These are phyloP conservation scores for Tineola bisselliella DNA, from an alignment of 2,888 invertebrate species.

Conservation along the genomic window DNA sequence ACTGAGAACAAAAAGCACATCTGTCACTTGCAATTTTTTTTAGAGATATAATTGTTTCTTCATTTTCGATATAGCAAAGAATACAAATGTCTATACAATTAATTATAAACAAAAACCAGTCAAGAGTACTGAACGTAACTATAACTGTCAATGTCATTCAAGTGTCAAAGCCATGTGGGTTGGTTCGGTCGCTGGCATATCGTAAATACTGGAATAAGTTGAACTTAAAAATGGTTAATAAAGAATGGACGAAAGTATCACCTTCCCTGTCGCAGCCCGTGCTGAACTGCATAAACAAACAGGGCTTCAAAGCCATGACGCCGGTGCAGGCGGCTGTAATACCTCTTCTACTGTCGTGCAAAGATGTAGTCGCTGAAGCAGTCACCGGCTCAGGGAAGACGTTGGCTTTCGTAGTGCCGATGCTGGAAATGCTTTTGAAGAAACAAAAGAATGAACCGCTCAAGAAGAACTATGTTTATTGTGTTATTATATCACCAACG, in stretches of 20 bases:
- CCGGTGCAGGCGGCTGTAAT: slow-evolving; percentile 86
- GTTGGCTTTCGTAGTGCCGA: slow-evolving; percentile 92
- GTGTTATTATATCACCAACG: slow-evolving; percentile 93
- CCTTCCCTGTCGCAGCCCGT: slow-evolving; percentile 59
- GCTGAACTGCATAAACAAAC: slow-evolving; percentile 56
- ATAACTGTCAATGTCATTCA: background rate
- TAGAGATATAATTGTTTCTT: too few relatives aligned
- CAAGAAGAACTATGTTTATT: slow-evolving; percentile 82
- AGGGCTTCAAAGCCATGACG: slow-evolving; percentile 66
- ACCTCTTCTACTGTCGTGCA: slow-evolving; percentile 85
- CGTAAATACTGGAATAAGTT: background rate
- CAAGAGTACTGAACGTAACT: too few relatives aligned
- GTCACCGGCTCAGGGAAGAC: slow-evolving; percentile 99
- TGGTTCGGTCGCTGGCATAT: background rate
- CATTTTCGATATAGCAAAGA: too few relatives aligned
- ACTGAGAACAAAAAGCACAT: slow-evolving; percentile 39
- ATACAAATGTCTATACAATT: too few relatives aligned
- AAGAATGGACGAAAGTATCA: slow-evolving; percentile 47
- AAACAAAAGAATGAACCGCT: slow-evolving; percentile 71
- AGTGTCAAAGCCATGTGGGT: slow-evolving; percentile 2
- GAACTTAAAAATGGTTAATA: slow-evolving; percentile 41
- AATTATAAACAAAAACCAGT: too few relatives aligned
- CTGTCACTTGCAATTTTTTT: slow-evolving; percentile 48
- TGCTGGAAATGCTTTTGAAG: slow-evolving; percentile 82
- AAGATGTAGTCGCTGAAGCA: slow-evolving; percentile 98